Base-by-base conservation (phyloP, 2,888 invertebrate genomes). In the Cosmia trapezina region DNA sequence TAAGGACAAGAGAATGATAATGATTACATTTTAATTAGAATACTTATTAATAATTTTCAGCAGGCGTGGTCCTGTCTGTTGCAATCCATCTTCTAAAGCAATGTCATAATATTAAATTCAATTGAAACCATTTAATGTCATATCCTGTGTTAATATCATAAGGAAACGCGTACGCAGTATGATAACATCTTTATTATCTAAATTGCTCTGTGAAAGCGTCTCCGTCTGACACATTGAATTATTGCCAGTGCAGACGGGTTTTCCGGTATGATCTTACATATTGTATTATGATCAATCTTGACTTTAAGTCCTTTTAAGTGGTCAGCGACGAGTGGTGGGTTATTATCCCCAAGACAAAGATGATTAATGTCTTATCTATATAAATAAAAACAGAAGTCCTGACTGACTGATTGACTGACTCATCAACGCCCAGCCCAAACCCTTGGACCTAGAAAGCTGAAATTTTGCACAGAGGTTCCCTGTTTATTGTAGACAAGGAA, bases 171-270 rank as follows among this genome's bases (percentile, higher is more conserved):
- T 22, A 53, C 79, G 53, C 74, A 53, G 47, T 60, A 2, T 47
- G 45, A 71, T 75, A 60, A 72, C 19, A 43, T 60, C 73, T 75
- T 78, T 84, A 75, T 61, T 72, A 19, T n/a, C 14, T 54, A 53
- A 72, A 74, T 74, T 79, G 72, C 45, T 74, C 59, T 53, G 79
- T 47, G 60, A 33, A 49, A 47, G 41, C 41, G 49, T 49, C 47
- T 79, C 19, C 33, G 4, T 70, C 28, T 70, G 79, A 12, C 53
- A 47, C 6, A 47, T 33, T 60, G 37, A 71, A n/a, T 78, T 37
- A 37, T 74, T 28, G 57, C 6, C 45, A 0, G 11, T 22, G 41
- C 33, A 70, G 71, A 70, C 70, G 51, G 56, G 7, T 7, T 17
- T 69, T 73, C 73, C 78, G 70, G 78, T 49, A 54, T 54, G 4